These are phyloP conservation scores for Pterostichus niger DNA, from an alignment of 2,888 invertebrate species.

Conservation along the genomic window DNA sequence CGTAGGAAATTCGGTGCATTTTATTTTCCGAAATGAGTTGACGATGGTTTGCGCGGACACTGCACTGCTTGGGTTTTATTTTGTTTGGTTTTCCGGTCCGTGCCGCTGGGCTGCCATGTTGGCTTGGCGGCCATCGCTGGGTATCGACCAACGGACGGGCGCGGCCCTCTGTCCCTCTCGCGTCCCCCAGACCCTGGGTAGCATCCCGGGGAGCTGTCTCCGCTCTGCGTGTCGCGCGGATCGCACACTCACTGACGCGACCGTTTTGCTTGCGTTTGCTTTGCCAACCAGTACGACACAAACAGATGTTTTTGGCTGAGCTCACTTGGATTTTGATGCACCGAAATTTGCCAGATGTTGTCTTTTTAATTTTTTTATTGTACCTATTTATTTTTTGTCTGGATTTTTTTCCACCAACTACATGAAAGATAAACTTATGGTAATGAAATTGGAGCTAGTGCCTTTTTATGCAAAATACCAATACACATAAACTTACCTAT, in stretches of 20 bases:
- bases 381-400: neutral
- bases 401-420: neutral
- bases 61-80: conserved; percentile 52
- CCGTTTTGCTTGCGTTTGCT: neutral
- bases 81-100: conserved; percentile 48
- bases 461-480: neutral
- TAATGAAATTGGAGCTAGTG: neutral
- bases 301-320: conserved; percentile 50
- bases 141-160: conserved; percentile 59
- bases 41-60: conserved; percentile 34
- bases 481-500: too few species aligned
- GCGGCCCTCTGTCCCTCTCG: neutral
- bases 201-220: conserved; percentile 20
- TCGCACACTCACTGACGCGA: too few species aligned
- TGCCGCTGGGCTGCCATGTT: conserved; percentile 54
- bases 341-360: conserved; percentile 8
- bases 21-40: conserved; percentile 35
- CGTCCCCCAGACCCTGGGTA: neutral
- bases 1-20: conserved; percentile 32
- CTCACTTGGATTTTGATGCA: conserved; percentile 45
- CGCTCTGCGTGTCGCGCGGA: neutral
- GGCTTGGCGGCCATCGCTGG: conserved; percentile 51
- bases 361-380: conserved; percentile 5
- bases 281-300: neutral
- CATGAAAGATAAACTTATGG: neutral